phyloP scores from a whole-genome alignment of 2,113 vertebrate species.

The Himantopus leucocephalus region DNA sequence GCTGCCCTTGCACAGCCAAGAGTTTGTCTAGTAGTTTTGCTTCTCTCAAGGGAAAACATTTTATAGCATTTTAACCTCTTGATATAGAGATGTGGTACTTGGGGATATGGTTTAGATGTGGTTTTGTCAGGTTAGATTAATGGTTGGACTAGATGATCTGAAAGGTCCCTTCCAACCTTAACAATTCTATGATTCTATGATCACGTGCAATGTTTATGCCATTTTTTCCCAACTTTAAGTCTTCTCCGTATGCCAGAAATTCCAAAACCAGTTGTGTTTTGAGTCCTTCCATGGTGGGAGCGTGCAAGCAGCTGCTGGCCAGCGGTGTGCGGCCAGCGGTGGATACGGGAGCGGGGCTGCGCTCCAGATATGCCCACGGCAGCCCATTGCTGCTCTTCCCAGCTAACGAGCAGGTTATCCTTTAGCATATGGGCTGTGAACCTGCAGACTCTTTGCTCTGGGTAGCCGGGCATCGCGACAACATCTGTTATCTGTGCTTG shows the following conservation, averaged over 20 bases:
- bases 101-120: no score
- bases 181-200: no score
- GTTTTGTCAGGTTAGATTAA: no score
- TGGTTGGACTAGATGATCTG: no score
- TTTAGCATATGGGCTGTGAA: not conserved
- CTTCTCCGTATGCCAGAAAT: not conserved
- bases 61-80: not conserved
- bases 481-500: not conserved
- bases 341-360: rapidly evolving
- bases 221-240: not conserved
- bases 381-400: not conserved
- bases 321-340: no score
- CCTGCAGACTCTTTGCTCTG: not conserved
- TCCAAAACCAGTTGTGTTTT: not conserved
- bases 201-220: not conserved
- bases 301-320: not conserved
- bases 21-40: not conserved
- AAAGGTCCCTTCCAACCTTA: no score
- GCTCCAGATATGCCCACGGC: not conserved
- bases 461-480: not conserved
- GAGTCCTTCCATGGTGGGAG: not conserved
- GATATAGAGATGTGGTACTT: no score
- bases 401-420: not conserved
- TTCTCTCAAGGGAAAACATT: not conserved
- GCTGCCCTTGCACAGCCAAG: not conserved